phyloP scores from a whole-genome alignment of 1,140 invertebrate genomes.

The Pomacea maculata region DNA sequence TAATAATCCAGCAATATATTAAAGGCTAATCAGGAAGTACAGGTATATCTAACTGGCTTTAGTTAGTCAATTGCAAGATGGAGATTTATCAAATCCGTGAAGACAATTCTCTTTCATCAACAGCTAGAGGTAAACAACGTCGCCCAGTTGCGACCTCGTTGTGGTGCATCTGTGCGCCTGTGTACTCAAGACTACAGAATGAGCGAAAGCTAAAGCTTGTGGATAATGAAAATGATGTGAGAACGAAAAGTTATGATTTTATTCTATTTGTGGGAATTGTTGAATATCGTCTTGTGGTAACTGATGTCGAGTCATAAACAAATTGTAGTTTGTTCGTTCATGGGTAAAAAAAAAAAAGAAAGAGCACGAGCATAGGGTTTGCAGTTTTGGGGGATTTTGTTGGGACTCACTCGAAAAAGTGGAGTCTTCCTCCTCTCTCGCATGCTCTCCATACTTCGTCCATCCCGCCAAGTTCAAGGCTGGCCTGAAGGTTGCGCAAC shows the following conservation, averaged over 20 bases:
- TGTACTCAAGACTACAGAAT: not conserved
- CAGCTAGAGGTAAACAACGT: no score
- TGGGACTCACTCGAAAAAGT: constrained; percentile 74
- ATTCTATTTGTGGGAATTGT: not conserved
- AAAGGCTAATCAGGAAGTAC: not conserved
- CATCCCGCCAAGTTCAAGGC: constrained; percentile 72
- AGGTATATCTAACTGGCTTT: no score
- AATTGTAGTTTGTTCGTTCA: not conserved
- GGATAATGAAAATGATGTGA: not conserved
- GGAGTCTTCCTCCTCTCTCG: constrained; percentile 71
- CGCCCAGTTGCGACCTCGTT: no score
- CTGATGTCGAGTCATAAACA: not conserved
- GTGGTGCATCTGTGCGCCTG: no score
- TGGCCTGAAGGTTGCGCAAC: constrained; percentile 24
- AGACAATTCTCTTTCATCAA: no score
- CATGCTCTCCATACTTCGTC: constrained; percentile 75
- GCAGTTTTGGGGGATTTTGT: not conserved
- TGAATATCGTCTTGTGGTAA: not conserved
- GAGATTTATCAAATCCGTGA: no score
- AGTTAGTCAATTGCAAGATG: no score
- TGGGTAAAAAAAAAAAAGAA: not conserved
- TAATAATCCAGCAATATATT: not conserved
- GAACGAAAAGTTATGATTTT: not conserved
- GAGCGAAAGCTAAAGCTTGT: no score
- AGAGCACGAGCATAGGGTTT: not conserved